Conservation (phyloP, 2,888 invertebrate genomes). For the Chorisops tibialis region DNA sequence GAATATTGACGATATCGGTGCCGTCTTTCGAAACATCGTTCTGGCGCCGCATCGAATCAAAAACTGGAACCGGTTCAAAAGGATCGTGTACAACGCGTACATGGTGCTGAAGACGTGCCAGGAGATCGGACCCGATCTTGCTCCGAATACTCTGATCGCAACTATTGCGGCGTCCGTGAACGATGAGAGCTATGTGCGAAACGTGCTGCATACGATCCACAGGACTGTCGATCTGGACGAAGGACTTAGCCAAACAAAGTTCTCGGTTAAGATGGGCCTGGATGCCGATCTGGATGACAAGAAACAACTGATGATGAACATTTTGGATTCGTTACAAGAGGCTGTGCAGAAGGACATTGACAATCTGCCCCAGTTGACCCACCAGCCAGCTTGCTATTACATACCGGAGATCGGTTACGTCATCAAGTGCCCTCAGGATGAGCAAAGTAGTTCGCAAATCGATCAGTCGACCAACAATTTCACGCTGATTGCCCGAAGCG, state of each 20-base stretch:
- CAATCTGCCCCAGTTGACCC: slow-evolving; percentile 17
- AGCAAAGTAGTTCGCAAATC: neutral
- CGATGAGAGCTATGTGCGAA: slow-evolving; percentile 19
- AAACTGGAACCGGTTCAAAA: slow-evolving; percentile 33
- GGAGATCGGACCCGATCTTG: slow-evolving; percentile 13
- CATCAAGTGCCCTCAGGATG: slow-evolving; percentile 22
- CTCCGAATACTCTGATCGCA: slow-evolving; percentile 19
- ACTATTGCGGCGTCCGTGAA: slow-evolving; percentile 18
- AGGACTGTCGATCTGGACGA: slow-evolving; percentile 33
- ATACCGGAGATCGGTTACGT: slow-evolving; percentile 36
- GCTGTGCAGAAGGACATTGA: slow-evolving; percentile 12
- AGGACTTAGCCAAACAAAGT: slow-evolving; percentile 27
- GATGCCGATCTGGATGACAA: slow-evolving; percentile 34
- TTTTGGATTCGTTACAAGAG: slow-evolving; percentile 21
- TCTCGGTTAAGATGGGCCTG: slow-evolving; percentile 31
- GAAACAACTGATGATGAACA: slow-evolving; percentile 19
- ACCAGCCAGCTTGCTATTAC: slow-evolving; percentile 27
- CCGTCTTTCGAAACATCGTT: slow-evolving; percentile 28
- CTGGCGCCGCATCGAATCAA: slow-evolving; percentile 26
- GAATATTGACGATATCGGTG: slow-evolving; percentile 30
- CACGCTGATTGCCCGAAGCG: slow-evolving; percentile 40
- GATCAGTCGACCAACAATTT: slow-evolving; percentile 22
- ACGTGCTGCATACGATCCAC: slow-evolving; percentile 31
- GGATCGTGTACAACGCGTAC: slow-evolving; percentile 28
- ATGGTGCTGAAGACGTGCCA: slow-evolving; percentile 27